A percentile compares a stretch with the other conserved stretches of the same genome.
Evolutionary conservation across 2,113 vertebrate genomes (phyloP).

Genomic region (Crotophaga sulcirostris): DNA sequence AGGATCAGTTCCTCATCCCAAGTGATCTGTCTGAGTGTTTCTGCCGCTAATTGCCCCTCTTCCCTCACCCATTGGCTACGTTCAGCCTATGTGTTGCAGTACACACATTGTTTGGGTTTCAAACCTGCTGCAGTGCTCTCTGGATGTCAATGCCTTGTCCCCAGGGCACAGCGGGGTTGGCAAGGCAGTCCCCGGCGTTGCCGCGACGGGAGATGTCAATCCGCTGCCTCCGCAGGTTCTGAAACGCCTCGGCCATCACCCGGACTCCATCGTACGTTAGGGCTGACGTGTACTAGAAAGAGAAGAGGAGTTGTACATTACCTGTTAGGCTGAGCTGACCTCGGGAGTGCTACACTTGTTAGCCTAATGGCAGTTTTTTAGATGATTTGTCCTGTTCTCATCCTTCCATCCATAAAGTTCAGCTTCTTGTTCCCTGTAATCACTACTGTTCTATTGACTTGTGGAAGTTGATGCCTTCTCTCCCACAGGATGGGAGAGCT

Average conservation of each 20-base stretch:
- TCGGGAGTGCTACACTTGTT: not conserved
- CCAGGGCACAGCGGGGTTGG: constrained; percentile 97
- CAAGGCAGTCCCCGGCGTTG: constrained; percentile 96
- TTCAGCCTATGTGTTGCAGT: fast-evolving
- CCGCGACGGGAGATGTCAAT: constrained; percentile 97
- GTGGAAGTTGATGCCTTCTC: not conserved
- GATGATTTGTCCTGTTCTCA: not conserved
- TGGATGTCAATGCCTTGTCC: constrained; percentile 98
- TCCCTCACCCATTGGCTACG: fast-evolving
- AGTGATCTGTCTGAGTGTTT: fast-evolving
- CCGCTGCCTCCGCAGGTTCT: constrained; percentile 92
- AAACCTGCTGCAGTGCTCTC: constrained; percentile 95
- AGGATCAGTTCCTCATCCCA: not conserved
- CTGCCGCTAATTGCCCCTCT: not conserved
- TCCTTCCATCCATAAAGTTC: not conserved
- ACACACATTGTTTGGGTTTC: fast-evolving
- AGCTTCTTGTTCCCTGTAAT: not conserved
- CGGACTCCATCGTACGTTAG: constrained; percentile 95
- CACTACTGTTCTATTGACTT: not conserved
- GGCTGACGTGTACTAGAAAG: constrained; percentile 90
- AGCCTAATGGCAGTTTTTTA: not conserved
- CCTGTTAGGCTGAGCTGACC: not conserved
- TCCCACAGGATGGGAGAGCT: not conserved
- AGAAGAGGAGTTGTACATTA: not conserved
- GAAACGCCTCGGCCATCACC: constrained; percentile 96